Conservation (phyloP, 2,797 vertebrate genomes). For the Oreochromis grahami region DNA sequence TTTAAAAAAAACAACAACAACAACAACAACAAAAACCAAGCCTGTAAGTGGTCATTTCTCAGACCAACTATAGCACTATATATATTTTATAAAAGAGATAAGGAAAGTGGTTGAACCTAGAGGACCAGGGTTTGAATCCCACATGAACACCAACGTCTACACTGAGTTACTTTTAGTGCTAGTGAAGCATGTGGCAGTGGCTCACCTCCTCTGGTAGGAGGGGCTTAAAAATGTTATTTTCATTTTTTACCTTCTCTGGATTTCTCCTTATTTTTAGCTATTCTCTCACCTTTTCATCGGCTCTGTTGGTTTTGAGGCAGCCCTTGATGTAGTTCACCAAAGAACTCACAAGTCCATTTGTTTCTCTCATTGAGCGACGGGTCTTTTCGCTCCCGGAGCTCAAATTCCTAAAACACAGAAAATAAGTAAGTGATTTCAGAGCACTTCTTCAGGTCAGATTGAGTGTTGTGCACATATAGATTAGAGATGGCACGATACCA, state of each 20-base stretch:
- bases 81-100: neutral
- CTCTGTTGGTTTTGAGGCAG: slow-evolving; percentile 73
- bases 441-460: neutral
- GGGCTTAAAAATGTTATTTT: neutral
- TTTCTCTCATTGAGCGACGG: slow-evolving; percentile 85
- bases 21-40: neutral
- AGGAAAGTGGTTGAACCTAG: neutral
- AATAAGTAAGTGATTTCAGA: neutral
- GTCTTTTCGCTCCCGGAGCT: slow-evolving; percentile 89
- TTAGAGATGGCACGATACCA: no score
- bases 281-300: slow-evolving; percentile 84
- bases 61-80: neutral
- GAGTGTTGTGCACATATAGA: neutral
- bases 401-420: slow-evolving; percentile 81
- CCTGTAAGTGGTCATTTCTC: neutral
- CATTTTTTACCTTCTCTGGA: neutral
- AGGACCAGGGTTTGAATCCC: neutral
- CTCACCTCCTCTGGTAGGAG: neutral
- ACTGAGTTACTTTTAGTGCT: neutral
- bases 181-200: neutral
- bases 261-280: neutral
- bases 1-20: neutral
- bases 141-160: neutral
- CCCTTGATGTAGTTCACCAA: slow-evolving; percentile 83
- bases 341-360: slow-evolving; percentile 80